Evolutionary conservation across 2,888 invertebrate species (phyloP), one percentile per base, ranked within the genome.

Genomic region (Ochropleura plecta): DNA sequence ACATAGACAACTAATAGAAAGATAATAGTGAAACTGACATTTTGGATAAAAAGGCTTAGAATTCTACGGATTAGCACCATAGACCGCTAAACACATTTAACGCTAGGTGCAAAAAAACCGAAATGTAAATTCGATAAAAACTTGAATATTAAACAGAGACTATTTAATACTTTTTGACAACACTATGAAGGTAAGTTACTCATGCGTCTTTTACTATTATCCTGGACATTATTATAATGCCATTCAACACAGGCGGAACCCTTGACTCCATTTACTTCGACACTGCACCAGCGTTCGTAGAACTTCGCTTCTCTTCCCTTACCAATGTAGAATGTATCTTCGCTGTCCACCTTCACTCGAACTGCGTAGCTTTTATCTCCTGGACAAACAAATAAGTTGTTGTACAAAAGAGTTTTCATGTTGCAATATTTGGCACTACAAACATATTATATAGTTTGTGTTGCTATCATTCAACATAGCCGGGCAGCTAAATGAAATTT

Each of bases 191-290:
- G 44, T 46, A 55, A 20, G 44, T 14, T 20, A 67, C 18, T 53
- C 16, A 49, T 70, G 30, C 46, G 42, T n/a, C 18, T 46, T 60
- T 66, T 66, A 40, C 63, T 73, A 0, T 72, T 55, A 12, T 62
- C 73, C 42, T 88, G 85, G 8, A 93, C 88, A 81, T 97, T 97
- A 83, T 97, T 96, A 88, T 97, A 98, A 70, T 97, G 96, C 97
- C 97, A 97, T 89, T 98, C 98, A 0, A 97, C 96, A 76, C 97
- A 97, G 0, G 97, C 97, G 93, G 97, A 97, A 0, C 97, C 98
- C 78, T 95, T 96, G 0, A 97, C 88, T 0, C 97, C 97, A 88
- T 98, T 97, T 4, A 97, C 96, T 64, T 95, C 94, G 75, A 97
- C 97, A 14, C 92, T 93, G 76, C 97, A 97, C 93, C 97, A 96